These are phyloP conservation scores for Pseudochromis fuscus DNA, from an alignment of 2,797 vertebrate species.

Conservation along the genomic window DNA sequence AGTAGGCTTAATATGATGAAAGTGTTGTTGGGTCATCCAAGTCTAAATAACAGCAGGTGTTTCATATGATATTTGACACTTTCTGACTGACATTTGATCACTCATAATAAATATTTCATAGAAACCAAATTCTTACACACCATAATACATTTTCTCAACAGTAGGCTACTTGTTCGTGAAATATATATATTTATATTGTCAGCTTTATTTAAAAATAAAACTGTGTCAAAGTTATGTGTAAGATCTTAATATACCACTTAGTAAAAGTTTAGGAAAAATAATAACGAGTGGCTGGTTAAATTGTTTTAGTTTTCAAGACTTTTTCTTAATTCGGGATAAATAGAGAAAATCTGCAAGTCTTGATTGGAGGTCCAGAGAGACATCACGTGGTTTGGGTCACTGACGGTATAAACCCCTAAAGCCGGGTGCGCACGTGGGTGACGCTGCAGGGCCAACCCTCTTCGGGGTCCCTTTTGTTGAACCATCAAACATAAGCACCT, in stretches of 20 bases:
- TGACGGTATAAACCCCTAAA: slow-evolving; percentile 87
- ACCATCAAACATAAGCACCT: slow-evolving; percentile 96
- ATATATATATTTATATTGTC: not conserved
- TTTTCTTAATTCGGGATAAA: slow-evolving; percentile 48
- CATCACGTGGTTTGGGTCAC: slow-evolving; percentile 93
- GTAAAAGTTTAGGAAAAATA: not conserved
- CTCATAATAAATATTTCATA: not conserved
- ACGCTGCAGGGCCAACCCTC: slow-evolving; percentile 95
- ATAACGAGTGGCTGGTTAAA: not conserved
- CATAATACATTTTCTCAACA: not conserved
- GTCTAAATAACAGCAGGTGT: not conserved
- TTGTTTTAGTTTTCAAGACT: slow-evolving; percentile 17
- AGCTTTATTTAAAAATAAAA: not conserved
- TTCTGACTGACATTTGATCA: not conserved
- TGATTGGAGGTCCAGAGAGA: slow-evolving; percentile 86
- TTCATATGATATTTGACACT: too few species aligned
- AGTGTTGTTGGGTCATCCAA: not conserved
- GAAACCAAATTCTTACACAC: not conserved
- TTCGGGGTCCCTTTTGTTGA: slow-evolving; percentile 97
- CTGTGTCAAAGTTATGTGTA: not conserved
- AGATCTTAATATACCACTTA: too few species aligned
- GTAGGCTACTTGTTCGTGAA: not conserved
- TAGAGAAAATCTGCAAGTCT: slow-evolving; percentile 79
- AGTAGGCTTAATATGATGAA: not conserved
- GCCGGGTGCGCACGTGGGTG: slow-evolving; percentile 92